A percentile compares a stretch with the other conserved stretches of the same genome.
Conservation (phyloP, 2,888 invertebrate genomes). For the Epinotia brunnichana region DNA sequence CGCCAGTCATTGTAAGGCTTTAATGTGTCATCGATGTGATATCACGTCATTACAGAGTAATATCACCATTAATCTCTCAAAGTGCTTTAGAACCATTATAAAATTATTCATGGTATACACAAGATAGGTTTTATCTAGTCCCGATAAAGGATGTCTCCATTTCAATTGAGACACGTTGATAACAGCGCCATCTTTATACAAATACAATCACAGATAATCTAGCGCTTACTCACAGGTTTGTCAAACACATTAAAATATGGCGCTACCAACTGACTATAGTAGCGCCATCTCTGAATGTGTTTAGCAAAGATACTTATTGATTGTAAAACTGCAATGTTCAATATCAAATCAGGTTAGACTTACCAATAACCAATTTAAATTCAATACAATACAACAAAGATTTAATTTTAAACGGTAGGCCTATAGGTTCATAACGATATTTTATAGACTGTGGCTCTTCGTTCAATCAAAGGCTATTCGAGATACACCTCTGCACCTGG, state of each 20-base stretch:
- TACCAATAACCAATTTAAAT: no score
- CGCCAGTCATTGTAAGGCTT: no score
- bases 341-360: neutral
- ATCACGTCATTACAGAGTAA: no score
- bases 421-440: neutral
- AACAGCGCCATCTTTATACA: constrained; percentile 8
- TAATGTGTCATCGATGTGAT: no score
- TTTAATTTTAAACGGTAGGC: no score
- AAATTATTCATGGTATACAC: no score
- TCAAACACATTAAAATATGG: no score
- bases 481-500: neutral
- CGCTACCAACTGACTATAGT: no score
- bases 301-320: neutral
- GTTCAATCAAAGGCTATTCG: neutral
- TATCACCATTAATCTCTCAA: no score
- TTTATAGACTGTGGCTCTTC: neutral
- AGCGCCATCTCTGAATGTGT: neutral
- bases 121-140: no score
- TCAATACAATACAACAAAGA: no score
- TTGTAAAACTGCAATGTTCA: neutral
- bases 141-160: neutral
- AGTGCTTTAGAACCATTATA: no score
- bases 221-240: neutral
- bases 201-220: neutral
- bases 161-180: neutral